phyloP scores from a whole-genome alignment of 2,888 invertebrate genomes.

The Caenorhabditis plicata region DNA sequence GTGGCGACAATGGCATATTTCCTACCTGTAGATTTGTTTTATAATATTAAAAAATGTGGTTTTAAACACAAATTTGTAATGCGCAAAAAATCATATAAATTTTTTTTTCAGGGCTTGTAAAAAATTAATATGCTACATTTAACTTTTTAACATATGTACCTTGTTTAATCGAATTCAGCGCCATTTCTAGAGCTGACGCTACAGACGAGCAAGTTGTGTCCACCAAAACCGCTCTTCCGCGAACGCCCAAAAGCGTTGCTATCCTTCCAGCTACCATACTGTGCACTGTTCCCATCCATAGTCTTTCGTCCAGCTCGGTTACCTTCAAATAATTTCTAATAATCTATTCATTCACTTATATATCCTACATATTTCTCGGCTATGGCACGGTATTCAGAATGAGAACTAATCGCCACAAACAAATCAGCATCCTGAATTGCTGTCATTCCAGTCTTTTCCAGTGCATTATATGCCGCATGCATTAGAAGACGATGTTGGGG shows the following conservation, averaged over 20 bases:
- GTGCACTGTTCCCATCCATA: conserved; percentile 40
- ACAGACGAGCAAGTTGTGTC: conserved; percentile 50
- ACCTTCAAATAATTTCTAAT: not conserved
- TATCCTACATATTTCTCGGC: conserved; percentile 22
- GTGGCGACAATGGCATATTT: conserved; percentile 38
- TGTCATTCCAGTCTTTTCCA: conserved; percentile 67
- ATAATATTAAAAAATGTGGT: too few relatives aligned
- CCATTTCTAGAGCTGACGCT: conserved; percentile 40
- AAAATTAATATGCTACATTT: not conserved
- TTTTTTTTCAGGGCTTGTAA: not conserved
- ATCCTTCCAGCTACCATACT: conserved; percentile 38
- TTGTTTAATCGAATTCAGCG: conserved; percentile 26
- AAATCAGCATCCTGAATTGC: conserved; percentile 30
- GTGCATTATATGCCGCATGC: conserved; percentile 85
- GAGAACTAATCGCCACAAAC: conserved; percentile 31
- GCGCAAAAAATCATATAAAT: not conserved
- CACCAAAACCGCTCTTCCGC: conserved; percentile 38
- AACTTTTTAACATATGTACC: conserved; percentile 4
- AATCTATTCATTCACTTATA: not conserved
- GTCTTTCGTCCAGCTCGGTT: conserved; percentile 29
- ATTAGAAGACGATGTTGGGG: conserved; percentile 61
- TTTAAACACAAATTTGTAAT: too few relatives aligned
- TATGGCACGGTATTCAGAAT: conserved; percentile 35
- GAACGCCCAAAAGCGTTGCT: conserved; percentile 36
- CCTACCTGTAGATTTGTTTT: conserved; percentile 18